phyloP scores from a whole-genome alignment of 2,888 invertebrate genomes.

The Drosophila nigricruria region DNA sequence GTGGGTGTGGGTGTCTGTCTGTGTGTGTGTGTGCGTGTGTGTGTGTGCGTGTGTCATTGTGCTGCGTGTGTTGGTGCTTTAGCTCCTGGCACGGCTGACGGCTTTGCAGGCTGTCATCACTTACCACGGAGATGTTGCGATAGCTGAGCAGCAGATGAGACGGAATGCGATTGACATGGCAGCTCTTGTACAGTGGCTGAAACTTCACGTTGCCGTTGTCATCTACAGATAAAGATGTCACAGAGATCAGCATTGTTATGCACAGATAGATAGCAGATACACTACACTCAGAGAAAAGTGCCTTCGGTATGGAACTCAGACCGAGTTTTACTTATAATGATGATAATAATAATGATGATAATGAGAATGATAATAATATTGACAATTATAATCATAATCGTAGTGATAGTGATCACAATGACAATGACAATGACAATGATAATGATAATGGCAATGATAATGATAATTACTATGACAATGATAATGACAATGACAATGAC shows the following conservation, averaged over 20 bases:
- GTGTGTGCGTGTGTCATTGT: conserved; percentile 1
- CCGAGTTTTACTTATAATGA: neutral
- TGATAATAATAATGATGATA: neutral
- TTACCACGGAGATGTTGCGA: conserved; percentile 91
- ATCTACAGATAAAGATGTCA: conserved; percentile 86
- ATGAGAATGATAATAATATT: neutral
- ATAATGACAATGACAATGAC: neutral
- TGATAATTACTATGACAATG: neutral
- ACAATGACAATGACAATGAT: conserved; percentile 4
- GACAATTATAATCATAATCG: neutral
- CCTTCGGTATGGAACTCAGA: neutral
- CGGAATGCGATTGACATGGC: conserved; percentile 89
- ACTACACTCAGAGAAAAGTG: conserved; percentile 22
- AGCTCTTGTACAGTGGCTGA: conserved; percentile 91
- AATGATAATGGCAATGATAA: neutral
- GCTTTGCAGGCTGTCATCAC: conserved; percentile 78
- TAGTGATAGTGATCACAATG: neutral
- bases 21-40: conserved; percentile 9
- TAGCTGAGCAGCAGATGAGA: conserved; percentile 90
- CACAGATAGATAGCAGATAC: conserved; percentile 10
- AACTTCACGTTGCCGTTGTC: conserved; percentile 88
- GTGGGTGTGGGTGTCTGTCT: conserved; percentile 1
- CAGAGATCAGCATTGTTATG: conserved; percentile 47
- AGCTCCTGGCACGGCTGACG: conserved; percentile 52
- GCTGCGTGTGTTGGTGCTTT: conserved; percentile 21